Percentiles rank a stretch among this genome's conserved stretches.
phyloP scores from a whole-genome alignment of 2,113 vertebrate species.

The Channa maculata region DNA sequence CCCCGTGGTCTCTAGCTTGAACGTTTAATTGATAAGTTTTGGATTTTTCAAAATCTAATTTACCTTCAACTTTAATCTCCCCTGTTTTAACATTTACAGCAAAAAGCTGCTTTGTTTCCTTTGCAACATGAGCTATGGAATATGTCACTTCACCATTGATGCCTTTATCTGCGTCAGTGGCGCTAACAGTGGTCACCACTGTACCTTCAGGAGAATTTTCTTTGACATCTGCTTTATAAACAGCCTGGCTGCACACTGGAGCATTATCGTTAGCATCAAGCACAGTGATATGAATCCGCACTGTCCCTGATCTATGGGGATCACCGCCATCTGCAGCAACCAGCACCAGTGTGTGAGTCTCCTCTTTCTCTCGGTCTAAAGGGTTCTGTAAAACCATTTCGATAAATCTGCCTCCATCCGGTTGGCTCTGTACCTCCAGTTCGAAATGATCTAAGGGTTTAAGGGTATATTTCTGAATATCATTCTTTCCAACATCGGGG shows the following conservation, averaged over 20 bases:
- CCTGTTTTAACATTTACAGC: conserved; percentile 76
- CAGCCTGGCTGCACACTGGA: conserved; percentile 70
- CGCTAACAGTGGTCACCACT: conserved; percentile 65
- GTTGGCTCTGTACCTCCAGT: conserved; percentile 62
- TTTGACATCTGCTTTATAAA: conserved; percentile 73
- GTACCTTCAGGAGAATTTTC: conserved; percentile 70
- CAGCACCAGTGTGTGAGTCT: conserved; percentile 65
- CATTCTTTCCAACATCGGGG: conserved; percentile 74
- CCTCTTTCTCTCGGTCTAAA: conserved; percentile 76
- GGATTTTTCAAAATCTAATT: conserved; percentile 75
- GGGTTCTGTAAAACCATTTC: conserved; percentile 77
- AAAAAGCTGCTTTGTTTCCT: conserved; percentile 68
- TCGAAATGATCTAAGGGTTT: conserved; percentile 70
- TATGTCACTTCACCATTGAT: conserved; percentile 67
- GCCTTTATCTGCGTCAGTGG: conserved; percentile 76
- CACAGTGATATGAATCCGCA: conserved; percentile 71
- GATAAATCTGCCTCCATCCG: conserved; percentile 49
- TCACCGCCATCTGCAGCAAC: conserved; percentile 79
- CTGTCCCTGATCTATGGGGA: conserved; percentile 76
- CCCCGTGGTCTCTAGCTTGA: conserved; percentile 73
- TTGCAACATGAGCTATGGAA: conserved; percentile 54
- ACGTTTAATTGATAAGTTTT: conserved; percentile 64
- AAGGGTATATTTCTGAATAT: conserved; percentile 73
- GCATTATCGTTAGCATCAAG: conserved; percentile 80
- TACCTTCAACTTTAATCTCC: conserved; percentile 64